Conservation (phyloP, 2,113 vertebrate genomes). For the Ictidomys tridecemlineatus region DNA sequence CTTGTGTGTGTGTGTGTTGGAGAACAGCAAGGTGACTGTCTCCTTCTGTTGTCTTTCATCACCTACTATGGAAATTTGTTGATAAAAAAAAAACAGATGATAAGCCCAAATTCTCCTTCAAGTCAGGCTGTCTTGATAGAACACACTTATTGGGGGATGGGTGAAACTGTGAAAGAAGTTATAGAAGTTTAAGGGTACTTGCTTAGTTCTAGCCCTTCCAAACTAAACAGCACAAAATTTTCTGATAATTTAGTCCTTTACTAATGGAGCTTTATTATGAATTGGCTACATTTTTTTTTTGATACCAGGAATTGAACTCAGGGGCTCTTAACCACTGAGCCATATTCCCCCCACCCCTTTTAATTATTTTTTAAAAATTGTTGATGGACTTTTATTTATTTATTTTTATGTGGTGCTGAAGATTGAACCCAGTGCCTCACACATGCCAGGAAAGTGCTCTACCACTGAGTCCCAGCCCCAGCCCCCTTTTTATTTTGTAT, state of each 20-base stretch:
- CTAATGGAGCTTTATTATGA: neutral
- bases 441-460: no score
- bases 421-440: no score
- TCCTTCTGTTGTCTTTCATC: neutral
- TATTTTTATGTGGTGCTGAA: no score
- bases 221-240: neutral
- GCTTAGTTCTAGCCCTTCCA: neutral
- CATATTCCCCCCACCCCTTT: neutral
- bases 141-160: no score
- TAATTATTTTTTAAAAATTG: neutral
- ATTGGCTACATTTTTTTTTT: neutral
- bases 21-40: neutral
- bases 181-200: neutral
- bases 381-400: no score
- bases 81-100: neutral
- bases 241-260: neutral
- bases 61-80: neutral
- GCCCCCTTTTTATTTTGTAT: neutral
- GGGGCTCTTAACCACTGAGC: neutral
- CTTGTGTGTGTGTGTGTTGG: accelerated
- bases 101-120: neutral
- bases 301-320: neutral
- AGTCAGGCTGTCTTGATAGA: neutral
- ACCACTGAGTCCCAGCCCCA: no score
- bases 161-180: neutral